Conservation (phyloP, 2,113 vertebrate species). For the Cyanistes caeruleus region DNA sequence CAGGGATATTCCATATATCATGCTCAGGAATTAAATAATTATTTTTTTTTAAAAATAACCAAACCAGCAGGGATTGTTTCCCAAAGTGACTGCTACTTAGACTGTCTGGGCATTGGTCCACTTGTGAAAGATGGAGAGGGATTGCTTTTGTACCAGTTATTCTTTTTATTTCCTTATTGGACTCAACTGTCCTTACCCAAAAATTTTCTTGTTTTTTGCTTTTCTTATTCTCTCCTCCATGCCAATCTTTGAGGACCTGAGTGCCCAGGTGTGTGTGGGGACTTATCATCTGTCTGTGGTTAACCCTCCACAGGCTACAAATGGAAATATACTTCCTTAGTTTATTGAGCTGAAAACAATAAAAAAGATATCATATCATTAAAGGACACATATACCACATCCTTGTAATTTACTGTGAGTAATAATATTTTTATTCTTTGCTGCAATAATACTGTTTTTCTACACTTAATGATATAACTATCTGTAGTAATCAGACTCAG, state of each 20-base stretch:
- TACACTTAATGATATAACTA: background rate
- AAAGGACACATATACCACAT: accelerated
- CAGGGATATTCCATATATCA: background rate
- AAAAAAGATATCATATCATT: background rate
- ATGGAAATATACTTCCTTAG: background rate
- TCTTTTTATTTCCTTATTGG: background rate
- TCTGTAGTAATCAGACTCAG: background rate
- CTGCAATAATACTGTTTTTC: background rate
- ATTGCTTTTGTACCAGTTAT: background rate
- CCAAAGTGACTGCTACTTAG: background rate
- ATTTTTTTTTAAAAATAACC: too few relatives aligned
- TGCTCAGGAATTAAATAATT: background rate
- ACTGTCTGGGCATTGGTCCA: background rate
- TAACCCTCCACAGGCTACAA: background rate
- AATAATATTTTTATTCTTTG: background rate
- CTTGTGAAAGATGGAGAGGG: background rate
- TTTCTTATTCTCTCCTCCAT: background rate
- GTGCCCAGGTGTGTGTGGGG: background rate
- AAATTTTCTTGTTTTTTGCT: background rate
- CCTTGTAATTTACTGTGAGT: background rate
- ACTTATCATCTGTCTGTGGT: background rate
- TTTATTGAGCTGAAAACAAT: background rate
- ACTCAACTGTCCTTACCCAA: background rate
- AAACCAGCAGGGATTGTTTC: background rate
- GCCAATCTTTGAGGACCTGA: accelerated